Percentiles rank a stretch among this genome's conserved stretches.
phyloP scores from a whole-genome alignment of 2,113 vertebrate genomes.

The Lophochroa leadbeateri region DNA sequence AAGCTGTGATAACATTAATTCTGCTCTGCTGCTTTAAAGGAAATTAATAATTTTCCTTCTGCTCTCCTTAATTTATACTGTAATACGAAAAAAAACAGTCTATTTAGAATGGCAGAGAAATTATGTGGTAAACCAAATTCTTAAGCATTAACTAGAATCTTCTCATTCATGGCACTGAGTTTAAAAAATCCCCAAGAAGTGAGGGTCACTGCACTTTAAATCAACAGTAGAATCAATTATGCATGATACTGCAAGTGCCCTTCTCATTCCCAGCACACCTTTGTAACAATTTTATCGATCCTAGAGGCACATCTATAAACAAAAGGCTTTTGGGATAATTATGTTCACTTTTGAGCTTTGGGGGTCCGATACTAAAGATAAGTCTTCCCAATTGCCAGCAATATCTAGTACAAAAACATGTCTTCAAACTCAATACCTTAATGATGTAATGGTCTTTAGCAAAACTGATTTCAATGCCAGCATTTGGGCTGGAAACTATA shows the following conservation, averaged over 20 bases:
- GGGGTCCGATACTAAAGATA: neutral
- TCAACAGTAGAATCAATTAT: slow-evolving; percentile 64
- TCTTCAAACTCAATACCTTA: neutral
- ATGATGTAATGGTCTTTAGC: neutral
- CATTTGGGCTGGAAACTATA: neutral
- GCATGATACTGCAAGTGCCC: slow-evolving; percentile 10
- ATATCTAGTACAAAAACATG: neutral
- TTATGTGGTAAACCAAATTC: neutral
- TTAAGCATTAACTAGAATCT: slow-evolving; percentile 31
- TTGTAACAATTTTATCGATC: slow-evolving; percentile 44
- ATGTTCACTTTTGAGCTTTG: slow-evolving; percentile 38
- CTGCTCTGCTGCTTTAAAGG: slow-evolving; percentile 22
- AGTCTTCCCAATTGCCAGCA: neutral
- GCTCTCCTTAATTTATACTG: slow-evolving; percentile 30
- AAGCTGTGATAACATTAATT: slow-evolving; percentile 53
- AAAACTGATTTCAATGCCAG: neutral
- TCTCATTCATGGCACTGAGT: neutral
- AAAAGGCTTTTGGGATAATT: neutral
- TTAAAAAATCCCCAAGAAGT: neutral
- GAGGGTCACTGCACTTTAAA: slow-evolving; percentile 44
- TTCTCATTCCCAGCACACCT: slow-evolving; percentile 38
- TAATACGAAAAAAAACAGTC: slow-evolving; percentile 20
- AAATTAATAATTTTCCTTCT: slow-evolving; percentile 67
- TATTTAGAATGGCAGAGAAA: slow-evolving; percentile 17
- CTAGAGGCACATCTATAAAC: neutral